Conservation (phyloP, 2,797 vertebrate species). For the Sebastes elongatus region DNA sequence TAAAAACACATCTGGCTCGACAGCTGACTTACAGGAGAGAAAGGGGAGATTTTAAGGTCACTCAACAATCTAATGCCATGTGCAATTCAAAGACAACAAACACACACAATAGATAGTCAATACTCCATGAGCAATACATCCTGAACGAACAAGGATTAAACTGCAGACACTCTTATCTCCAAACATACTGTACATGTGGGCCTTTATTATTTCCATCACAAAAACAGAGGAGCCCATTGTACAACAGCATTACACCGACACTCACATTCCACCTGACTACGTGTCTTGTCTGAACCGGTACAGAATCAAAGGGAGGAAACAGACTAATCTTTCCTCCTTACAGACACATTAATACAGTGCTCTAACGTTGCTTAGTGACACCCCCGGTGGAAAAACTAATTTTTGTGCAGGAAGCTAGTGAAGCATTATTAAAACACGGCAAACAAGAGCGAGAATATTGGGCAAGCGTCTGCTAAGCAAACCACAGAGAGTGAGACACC, state of each 20-base stretch:
- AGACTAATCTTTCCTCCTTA: constrained; percentile 69
- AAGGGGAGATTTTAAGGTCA: constrained; percentile 56
- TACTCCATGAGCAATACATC: constrained; percentile 48
- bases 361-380: constrained; percentile 71
- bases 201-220: constrained; percentile 62
- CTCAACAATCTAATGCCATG: constrained; percentile 45
- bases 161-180: constrained; percentile 46
- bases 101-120: constrained; percentile 38
- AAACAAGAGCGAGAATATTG: constrained; percentile 71
- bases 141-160: constrained; percentile 22
- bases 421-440: constrained; percentile 71
- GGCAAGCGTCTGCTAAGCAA: constrained; percentile 59
- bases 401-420: constrained; percentile 69
- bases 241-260: constrained; percentile 50
- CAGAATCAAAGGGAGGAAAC: constrained; percentile 71
- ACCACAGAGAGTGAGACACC: constrained; percentile 16
- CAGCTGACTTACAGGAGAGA: constrained; percentile 37
- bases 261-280: constrained; percentile 70
- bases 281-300: constrained; percentile 62
- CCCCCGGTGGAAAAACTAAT: constrained; percentile 72
- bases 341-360: constrained; percentile 56
- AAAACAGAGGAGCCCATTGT: constrained; percentile 60
- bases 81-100: constrained; percentile 33
- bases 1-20: constrained; percentile 22
- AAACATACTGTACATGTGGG: constrained; percentile 34